Evolutionary conservation across 2,113 vertebrate genomes (phyloP).

Genomic region (Aegithalos caudatus): DNA sequence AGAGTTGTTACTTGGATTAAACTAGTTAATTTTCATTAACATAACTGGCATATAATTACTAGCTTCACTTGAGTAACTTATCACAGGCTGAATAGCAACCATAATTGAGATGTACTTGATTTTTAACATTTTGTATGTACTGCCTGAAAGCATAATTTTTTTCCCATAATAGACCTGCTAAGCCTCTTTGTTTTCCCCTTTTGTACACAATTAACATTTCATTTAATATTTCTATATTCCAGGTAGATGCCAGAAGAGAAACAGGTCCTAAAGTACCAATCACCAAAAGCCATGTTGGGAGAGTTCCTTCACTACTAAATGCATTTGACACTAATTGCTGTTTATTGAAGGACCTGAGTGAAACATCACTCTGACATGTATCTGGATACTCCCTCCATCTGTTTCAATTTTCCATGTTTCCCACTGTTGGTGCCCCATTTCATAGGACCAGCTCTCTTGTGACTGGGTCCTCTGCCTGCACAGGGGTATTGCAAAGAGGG

Average conservation of each 20-base stretch:
- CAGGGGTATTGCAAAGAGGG: neutral
- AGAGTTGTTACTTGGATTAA: neutral
- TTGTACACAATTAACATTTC: conserved; percentile 45
- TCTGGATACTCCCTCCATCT: neutral
- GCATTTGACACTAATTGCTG: conserved; percentile 45
- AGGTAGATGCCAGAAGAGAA: conserved; percentile 8
- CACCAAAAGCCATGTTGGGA: neutral
- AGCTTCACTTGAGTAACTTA: conserved; percentile 24
- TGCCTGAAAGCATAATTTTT: conserved; percentile 13
- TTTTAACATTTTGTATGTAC: neutral
- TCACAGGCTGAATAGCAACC: neutral
- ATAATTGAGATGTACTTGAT: neutral
- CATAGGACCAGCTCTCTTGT: neutral
- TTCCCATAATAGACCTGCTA: neutral
- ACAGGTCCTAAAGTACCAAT: conserved; percentile 26
- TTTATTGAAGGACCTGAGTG: conserved; percentile 9
- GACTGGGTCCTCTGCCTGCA: neutral
- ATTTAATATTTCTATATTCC: conserved; percentile 27
- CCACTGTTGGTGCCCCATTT: neutral
- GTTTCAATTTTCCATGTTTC: neutral
- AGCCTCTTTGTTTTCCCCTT: neutral
- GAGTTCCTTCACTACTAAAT: conserved; percentile 24
- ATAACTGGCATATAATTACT: conserved; percentile 47
- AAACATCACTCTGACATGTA: neutral
- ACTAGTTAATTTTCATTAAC: conserved; percentile 60